phyloP scores from a whole-genome alignment of 2,797 vertebrate genomes.

The Cichlasoma orientale region DNA sequence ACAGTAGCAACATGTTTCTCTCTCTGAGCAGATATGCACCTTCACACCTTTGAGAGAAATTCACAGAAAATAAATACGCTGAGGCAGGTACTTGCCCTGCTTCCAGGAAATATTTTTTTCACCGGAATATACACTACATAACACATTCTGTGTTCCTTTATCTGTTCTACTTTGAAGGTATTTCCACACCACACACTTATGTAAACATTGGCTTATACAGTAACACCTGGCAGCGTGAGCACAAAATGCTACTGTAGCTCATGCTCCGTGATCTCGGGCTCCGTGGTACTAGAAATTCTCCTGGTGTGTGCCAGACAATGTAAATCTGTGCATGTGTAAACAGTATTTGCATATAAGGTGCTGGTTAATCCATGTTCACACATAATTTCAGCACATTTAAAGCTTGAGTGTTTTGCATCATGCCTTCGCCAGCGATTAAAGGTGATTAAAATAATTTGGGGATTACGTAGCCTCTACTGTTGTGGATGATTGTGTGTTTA shows the following conservation, averaged over 20 bases:
- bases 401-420: constrained; percentile 10
- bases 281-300: neutral
- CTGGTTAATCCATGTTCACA: constrained; percentile 5
- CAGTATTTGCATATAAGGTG: constrained; percentile 6
- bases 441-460: constrained; percentile 38
- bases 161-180: constrained; percentile 59
- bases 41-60: constrained; percentile 65
- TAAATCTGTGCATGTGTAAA: neutral
- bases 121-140: constrained; percentile 37
- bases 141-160: constrained; percentile 46
- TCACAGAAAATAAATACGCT: constrained; percentile 44
- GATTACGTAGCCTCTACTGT: constrained; percentile 5
- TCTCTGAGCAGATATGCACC: constrained; percentile 65
- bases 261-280: constrained; percentile 18
- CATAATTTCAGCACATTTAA: neutral
- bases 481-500: neutral
- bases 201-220: constrained; percentile 54
- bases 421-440: constrained; percentile 10
- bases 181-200: constrained; percentile 57
- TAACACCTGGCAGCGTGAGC: constrained; percentile 39
- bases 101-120: constrained; percentile 51
- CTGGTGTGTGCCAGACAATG: neutral
- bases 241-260: constrained; percentile 10
- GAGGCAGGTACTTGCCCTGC: constrained; percentile 33
- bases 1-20: constrained; percentile 65